Base-by-base conservation (phyloP, 2,888 invertebrate genomes). In the Machimus atricapillus region DNA sequence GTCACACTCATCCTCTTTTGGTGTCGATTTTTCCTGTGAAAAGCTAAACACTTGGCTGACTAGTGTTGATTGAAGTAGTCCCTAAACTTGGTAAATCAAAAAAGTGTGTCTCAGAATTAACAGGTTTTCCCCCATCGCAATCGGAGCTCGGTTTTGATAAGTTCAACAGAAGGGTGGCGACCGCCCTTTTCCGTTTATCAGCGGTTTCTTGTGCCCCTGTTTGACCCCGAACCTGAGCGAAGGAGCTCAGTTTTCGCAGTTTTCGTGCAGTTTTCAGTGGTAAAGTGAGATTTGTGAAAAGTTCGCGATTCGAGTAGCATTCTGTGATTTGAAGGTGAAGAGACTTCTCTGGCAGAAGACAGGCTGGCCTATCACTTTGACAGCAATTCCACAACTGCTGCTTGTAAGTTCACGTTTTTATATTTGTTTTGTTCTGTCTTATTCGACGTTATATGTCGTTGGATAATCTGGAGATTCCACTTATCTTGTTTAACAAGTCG, bases 1-100 rank as follows among this genome's bases (percentile, higher is more conserved):
- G 56, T 19, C n/a, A 27, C n/a, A 19, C 14, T 52, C n/a, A 34
- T 81, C 16, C 31, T 34, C 58, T 16, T 52, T 31, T 34, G 52
- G 31, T 56, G 81, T 81, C 81, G 81, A 81, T 81, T 56, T 81
- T 81, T 58, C 46, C n/a, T 78, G 43, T 16, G 52, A 58, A 66
- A 27, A 27, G 1, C 8, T 66, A 19, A 52, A 52, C 52, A 2
- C 52, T 52, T 52, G 16, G 8, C 14, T 19, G 27, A 19, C 1
- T 66, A 12, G 8, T 66, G 23, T 19, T 27, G 12, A 27, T 19
- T 23, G 66, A 66, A 19, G 12, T 3, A 27, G 1, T 66, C 12
- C 52, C n/a, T 16, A 52, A 14, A 52, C 14, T 52, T n/a, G 46
- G n/a, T 7, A 8, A 52, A 19, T 7, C n/a, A 7, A 52, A 3